Evolutionary conservation across 2,113 vertebrate species (phyloP).

Genomic region (Amblyornis subalaris): DNA sequence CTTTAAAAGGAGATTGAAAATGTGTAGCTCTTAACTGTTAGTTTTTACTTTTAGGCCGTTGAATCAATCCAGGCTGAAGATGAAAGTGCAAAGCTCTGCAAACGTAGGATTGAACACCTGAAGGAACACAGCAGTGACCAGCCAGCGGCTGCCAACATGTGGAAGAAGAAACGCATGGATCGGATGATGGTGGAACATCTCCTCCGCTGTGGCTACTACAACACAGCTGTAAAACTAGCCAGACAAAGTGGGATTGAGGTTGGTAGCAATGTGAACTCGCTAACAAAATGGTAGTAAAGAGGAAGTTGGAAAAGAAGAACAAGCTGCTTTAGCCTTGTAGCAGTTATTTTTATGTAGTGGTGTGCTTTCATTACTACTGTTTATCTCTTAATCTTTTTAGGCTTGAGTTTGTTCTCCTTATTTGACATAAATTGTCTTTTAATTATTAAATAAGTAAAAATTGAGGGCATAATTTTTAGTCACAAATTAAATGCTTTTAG

Average conservation of each 20-base stretch:
- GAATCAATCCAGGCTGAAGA: conserved; percentile 98
- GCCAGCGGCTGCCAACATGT: conserved; percentile 87
- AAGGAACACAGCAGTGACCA: conserved; percentile 98
- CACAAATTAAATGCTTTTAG: not conserved
- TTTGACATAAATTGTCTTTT: not conserved
- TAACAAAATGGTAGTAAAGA: not conserved
- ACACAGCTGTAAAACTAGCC: conserved; percentile 93
- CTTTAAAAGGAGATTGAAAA: not conserved
- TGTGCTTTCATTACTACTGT: not conserved
- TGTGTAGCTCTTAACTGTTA: not conserved
- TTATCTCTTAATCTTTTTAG: not conserved
- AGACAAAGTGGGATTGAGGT: conserved; percentile 97
- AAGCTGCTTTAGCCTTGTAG: not conserved
- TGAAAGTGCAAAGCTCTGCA: conserved; percentile 95
- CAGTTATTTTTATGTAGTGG: not conserved
- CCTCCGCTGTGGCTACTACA: conserved; percentile 96
- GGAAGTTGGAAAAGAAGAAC: not conserved
- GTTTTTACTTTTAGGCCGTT: conserved; percentile 77
- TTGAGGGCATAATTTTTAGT: not conserved
- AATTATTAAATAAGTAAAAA: not conserved
- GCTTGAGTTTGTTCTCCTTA: not conserved
- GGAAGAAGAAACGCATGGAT: conserved; percentile 98
- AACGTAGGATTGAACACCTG: conserved; percentile 93
- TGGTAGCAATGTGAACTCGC: not conserved
- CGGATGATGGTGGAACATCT: conserved; percentile 99